These are phyloP conservation scores for Elysia chlorotica DNA, from an alignment of 1,140 invertebrate genomes.

Conservation along the genomic window DNA sequence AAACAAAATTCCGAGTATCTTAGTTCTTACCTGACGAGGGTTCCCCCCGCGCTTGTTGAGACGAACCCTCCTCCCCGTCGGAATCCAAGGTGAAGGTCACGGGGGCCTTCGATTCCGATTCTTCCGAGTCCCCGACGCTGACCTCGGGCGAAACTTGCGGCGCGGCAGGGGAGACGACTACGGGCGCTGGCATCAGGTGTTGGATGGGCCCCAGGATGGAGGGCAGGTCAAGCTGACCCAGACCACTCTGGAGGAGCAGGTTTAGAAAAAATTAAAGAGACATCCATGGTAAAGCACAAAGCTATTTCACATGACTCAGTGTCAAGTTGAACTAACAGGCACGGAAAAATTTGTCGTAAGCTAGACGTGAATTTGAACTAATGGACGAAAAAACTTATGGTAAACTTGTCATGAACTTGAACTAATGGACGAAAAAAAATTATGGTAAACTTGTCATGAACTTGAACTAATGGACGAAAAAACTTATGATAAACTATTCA, in stretches of 20 bases:
- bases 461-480: neutral
- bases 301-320: neutral
- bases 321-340: neutral
- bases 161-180: too few species aligned
- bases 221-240: constrained; percentile 41
- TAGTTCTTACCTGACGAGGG: too few species aligned
- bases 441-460: neutral
- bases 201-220: constrained; percentile 30
- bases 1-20: too few species aligned
- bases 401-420: neutral
- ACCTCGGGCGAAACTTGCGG: neutral
- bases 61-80: neutral
- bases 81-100: constrained; percentile 12
- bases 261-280: neutral
- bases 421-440: neutral
- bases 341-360: neutral
- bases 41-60: neutral
- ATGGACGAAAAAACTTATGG: neutral
- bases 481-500: neutral
- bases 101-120: neutral
- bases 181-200: constrained; percentile 31
- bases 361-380: neutral
- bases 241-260: constrained; percentile 33
- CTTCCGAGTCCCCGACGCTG: neutral
- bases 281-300: neutral